Conservation (phyloP, 2,113 vertebrate species). For the Sardina pilchardus region DNA sequence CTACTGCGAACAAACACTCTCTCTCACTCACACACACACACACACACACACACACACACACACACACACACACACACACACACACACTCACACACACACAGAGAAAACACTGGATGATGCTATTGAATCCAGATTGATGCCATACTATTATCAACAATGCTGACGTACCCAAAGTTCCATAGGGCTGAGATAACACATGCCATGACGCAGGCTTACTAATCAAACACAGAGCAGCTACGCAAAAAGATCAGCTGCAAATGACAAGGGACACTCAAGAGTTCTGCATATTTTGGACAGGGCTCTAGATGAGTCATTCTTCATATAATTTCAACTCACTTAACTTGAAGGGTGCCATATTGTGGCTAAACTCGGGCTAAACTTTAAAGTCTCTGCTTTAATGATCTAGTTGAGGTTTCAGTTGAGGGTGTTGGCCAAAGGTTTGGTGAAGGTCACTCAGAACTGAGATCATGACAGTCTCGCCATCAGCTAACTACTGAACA, state of each 20-base stretch:
- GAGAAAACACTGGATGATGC: neutral
- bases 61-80: conserved; percentile 16
- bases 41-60: neutral
- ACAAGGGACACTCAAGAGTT: neutral
- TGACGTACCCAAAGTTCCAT: neutral
- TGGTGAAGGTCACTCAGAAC: neutral
- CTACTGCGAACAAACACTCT: neutral
- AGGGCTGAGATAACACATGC: conserved; percentile 1
- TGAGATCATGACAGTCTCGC: neutral
- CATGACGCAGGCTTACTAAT: conserved; percentile 7
- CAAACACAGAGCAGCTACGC: conserved; percentile 11
- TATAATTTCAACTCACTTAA: neutral
- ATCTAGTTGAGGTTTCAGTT: neutral
- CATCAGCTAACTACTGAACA: neutral
- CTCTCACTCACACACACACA: neutral
- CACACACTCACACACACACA: conserved; percentile 1
- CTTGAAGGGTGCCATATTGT: neutral
- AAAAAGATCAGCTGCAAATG: neutral
- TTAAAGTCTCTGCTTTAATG: neutral
- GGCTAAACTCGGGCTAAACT: neutral
- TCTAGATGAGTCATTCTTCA: neutral
- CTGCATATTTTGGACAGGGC: neutral
- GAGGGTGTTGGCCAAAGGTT: too few relatives aligned
- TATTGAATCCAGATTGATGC: conserved; percentile 18
- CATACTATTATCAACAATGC: conserved; percentile 1